Evolutionary conservation across 2,888 invertebrate genomes (phyloP), one percentile per base, ranked within the genome.

Genomic region (Acrobasis suavella): DNA sequence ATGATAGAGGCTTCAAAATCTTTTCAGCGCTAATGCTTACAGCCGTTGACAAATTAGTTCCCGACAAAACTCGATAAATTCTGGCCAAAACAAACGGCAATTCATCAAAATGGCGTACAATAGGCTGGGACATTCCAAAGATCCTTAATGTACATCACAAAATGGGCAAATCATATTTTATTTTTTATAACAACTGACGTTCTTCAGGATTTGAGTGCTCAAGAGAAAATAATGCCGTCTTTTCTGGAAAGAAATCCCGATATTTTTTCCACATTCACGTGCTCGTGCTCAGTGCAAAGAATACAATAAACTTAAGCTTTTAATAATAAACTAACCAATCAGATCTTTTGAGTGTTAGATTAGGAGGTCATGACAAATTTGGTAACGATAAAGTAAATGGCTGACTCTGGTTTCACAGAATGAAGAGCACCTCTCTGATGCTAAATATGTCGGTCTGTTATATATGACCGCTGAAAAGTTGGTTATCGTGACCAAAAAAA

Each of bases 51-150:
- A 71, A 72, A 72, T 72, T 69, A 68, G 65, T 68, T 61, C 52
- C 22, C 58, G 62, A 62, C 65, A 63, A 65, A 67, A 63, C 64
- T 68, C 67, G 60, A 66, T 67, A 67, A 65, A 67, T 65, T 68
- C 58, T 61, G 50, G 39, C 16, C 63, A 59, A 66, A 65, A 65
- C 66, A 69, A 69, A 64, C 65, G 66, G 67, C 68, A 63, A 72
- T 72, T 69, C 66, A 70, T 72, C 72, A 73, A 64, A 60, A 62
- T 49, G 56, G 49, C 59, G 42, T 67, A 73, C 69, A 73, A 73
- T 65, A 62, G 69, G 42, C 60, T 32, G 55, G 66, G 62, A 58
- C 62, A 60, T 54, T 46, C 59, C 58, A 61, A 58, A 51, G 54
- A 58, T 58, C 46, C 62, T 32, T 55, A 49, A 62, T 62, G 62